phyloP scores from a whole-genome alignment of 2,113 vertebrate genomes.

The Seriola rivoliana region DNA sequence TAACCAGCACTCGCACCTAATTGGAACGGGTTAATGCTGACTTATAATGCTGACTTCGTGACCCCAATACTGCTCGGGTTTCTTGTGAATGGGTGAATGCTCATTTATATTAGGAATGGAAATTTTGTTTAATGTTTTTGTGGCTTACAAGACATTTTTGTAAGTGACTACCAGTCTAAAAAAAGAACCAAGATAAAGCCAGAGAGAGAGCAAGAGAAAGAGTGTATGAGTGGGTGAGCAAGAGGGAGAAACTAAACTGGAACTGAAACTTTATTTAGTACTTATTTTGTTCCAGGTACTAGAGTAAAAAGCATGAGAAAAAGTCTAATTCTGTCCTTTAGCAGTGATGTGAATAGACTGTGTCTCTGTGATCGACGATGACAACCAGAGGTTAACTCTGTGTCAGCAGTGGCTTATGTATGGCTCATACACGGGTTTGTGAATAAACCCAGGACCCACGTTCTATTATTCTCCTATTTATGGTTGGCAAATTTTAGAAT shows the following conservation, averaged over 20 bases:
- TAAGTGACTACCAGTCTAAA: conserved; percentile 22
- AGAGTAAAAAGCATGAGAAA: conserved; percentile 38
- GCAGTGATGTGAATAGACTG: conserved; percentile 2
- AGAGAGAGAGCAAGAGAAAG: background rate
- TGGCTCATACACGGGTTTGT: background rate
- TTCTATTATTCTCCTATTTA: background rate
- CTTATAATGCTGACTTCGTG: background rate
- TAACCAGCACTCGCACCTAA: conserved; percentile 10
- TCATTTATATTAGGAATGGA: background rate
- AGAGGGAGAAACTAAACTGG: conserved; percentile 45
- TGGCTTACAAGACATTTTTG: conserved; percentile 17
- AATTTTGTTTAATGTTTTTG: conserved; percentile 13
- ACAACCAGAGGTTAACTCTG: background rate
- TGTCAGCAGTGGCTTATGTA: background rate
- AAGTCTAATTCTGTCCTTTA: conserved; percentile 9
- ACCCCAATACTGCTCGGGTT: background rate
- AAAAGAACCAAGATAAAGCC: conserved; percentile 9
- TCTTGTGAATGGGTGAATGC: conserved; percentile 12
- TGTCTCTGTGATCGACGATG: background rate
- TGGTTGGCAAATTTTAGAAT: background rate
- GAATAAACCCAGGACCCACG: background rate
- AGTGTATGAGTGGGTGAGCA: conserved; percentile 30
- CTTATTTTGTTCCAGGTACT: conserved; percentile 47
- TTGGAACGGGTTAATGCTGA: conserved; percentile 10
- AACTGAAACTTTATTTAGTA: conserved; percentile 56